These are phyloP conservation scores for Perithous albicinctus DNA, from an alignment of 2,888 invertebrate species.

Conservation along the genomic window DNA sequence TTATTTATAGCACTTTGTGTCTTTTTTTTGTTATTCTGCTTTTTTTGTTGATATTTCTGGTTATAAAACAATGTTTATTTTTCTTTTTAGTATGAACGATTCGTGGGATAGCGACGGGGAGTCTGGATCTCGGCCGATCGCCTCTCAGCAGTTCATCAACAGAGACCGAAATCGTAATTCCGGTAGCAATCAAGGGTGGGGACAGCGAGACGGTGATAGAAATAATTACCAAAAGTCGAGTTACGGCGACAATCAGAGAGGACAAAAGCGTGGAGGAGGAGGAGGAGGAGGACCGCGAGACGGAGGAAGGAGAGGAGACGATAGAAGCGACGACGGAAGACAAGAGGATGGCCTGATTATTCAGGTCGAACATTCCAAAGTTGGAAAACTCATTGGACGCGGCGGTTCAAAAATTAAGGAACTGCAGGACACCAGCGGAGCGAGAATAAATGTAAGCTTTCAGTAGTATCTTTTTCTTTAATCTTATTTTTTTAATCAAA, in stretches of 20 bases:
- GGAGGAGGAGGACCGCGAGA: conserved; percentile 16
- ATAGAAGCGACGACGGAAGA: conserved; percentile 13
- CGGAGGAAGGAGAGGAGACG: not conserved
- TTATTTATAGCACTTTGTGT: no score
- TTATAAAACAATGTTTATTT: not conserved
- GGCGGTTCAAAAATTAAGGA: conserved; percentile 94
- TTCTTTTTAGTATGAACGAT: conserved; percentile 46
- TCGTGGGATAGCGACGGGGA: conserved; percentile 52
- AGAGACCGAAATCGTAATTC: conserved; percentile 30
- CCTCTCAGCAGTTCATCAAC: conserved; percentile 44
- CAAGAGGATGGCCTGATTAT: conserved; percentile 66
- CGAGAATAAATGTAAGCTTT: conserved; percentile 8
- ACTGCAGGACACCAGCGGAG: conserved; percentile 87
- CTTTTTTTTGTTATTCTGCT: no score
- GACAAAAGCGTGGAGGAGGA: conserved; percentile 19
- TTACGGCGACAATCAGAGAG: conserved; percentile 12
- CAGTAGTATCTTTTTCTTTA: no score
- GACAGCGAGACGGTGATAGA: conserved; percentile 9
- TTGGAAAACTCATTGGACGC: conserved; percentile 87
- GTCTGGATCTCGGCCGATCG: conserved; percentile 9
- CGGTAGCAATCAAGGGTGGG: conserved; percentile 8
- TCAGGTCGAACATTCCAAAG: conserved; percentile 75
- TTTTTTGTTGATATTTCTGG: not conserved
- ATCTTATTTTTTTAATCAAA: no score
- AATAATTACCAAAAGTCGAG: conserved; percentile 17